phyloP scores from a whole-genome alignment of 2,113 vertebrate genomes.

The Puntigrus tetrazona region DNA sequence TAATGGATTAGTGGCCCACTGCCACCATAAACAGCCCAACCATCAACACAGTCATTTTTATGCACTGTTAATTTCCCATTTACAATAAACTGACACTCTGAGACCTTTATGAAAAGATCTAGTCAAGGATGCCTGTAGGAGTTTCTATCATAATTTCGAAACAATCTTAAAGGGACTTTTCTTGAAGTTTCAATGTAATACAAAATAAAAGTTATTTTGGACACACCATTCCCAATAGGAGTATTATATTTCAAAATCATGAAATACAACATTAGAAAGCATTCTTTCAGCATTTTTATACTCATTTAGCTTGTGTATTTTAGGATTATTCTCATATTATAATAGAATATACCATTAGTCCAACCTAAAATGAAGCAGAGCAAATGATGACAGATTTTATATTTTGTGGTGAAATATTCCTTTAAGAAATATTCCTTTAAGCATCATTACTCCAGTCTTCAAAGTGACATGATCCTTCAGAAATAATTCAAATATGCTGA shows the following conservation, averaged over 20 bases:
- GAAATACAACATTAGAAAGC: background rate
- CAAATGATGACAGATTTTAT: background rate
- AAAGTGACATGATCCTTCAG: no score
- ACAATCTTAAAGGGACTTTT: background rate
- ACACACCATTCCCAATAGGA: background rate
- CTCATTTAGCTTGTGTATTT: no score
- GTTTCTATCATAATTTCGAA: background rate
- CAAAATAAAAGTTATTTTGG: background rate
- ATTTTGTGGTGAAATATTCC: background rate
- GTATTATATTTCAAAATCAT: background rate
- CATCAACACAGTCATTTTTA: conserved; percentile 32
- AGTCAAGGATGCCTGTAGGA: background rate
- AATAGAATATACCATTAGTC: background rate
- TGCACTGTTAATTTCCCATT: conserved; percentile 31
- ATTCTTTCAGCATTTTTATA: background rate
- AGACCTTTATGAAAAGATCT: background rate
- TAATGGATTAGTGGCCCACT: conserved; percentile 7
- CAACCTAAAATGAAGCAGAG: background rate
- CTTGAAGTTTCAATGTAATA: background rate
- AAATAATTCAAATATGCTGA: no score
- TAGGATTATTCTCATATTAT: no score
- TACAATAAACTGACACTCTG: conserved; percentile 14
- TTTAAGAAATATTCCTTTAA: background rate
- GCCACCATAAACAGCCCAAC: conserved; percentile 21
- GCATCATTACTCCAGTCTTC: no score